Conservation (phyloP, 92 coral and sea anemone genomes). For the Palythoa grandis region DNA sequence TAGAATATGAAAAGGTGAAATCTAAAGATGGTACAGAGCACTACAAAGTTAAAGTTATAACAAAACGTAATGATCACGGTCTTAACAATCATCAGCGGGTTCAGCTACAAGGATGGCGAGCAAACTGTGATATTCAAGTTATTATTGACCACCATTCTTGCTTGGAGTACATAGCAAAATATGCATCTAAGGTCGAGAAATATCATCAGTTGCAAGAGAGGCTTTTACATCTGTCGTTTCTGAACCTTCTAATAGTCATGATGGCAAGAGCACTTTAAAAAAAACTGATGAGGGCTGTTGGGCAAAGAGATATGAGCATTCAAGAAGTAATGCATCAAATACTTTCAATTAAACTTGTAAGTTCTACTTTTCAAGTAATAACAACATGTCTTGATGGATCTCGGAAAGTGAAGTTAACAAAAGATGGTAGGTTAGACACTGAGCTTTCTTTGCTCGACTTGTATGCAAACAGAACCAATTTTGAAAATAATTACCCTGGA, state of each 20-base stretch:
- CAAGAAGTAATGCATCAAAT: conserved; percentile 73
- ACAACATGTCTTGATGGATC: conserved; percentile 67
- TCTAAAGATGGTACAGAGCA: conserved; percentile 60
- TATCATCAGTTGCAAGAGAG: conserved; percentile 42
- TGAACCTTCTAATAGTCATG: neutral
- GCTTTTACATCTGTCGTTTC: conserved; percentile 26
- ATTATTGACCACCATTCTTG: conserved; percentile 65
- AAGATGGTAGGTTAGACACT: conserved; percentile 42
- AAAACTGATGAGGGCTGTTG: conserved; percentile 65
- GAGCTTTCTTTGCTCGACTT: conserved; percentile 61
- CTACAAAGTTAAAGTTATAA: conserved; percentile 60
- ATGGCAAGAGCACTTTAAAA: conserved; percentile 11
- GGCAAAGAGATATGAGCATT: conserved; percentile 69
- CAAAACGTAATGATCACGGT: neutral
- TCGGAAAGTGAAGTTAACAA: conserved; percentile 45
- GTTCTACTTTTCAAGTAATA: conserved; percentile 60
- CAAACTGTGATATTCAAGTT: conserved; percentile 61
- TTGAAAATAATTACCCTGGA: conserved; percentile 48
- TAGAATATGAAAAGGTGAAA: neutral
- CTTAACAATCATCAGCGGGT: conserved; percentile 55
- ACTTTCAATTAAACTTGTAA: conserved; percentile 56
- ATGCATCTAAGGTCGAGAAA: conserved; percentile 36
- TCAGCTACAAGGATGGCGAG: conserved; percentile 62
- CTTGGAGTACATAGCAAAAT: conserved; percentile 43
- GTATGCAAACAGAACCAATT: conserved; percentile 48